Evolutionary conservation across 2,888 invertebrate species (phyloP).

Genomic region (Aleiodes leptofemur): DNA sequence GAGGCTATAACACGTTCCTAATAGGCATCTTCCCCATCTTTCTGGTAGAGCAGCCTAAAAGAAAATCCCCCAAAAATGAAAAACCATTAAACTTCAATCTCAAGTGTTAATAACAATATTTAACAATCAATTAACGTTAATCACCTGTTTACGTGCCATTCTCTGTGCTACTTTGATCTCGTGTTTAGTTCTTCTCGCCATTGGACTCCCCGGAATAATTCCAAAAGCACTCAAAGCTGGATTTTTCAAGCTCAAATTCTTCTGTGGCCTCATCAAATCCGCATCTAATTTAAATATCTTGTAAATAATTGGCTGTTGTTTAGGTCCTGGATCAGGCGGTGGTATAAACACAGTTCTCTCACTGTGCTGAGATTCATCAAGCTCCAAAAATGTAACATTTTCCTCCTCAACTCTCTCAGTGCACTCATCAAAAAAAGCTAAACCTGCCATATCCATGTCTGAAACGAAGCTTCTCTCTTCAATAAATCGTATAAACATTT

Average conservation of each 20-base stretch:
- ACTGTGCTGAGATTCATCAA: conserved; percentile 85
- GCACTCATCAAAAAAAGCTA: conserved; percentile 98
- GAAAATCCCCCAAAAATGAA: conserved; percentile 44
- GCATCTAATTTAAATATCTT: conserved; percentile 81
- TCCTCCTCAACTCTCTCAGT: conserved; percentile 84
- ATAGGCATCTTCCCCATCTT: conserved; percentile 93
- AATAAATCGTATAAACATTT: conserved; percentile 98
- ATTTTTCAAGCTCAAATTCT: conserved; percentile 69
- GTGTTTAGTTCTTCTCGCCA: conserved; percentile 95
- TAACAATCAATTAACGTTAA: conserved; percentile 26
- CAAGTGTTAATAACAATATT: conserved; percentile 8
- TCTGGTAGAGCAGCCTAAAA: conserved; percentile 82
- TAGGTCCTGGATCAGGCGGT: conserved; percentile 87
- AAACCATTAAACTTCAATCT: conserved; percentile 8
- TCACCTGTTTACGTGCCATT: conserved; percentile 79
- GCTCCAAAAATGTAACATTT: conserved; percentile 82
- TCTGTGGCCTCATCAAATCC: conserved; percentile 76
- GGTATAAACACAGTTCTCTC: conserved; percentile 96
- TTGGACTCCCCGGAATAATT: conserved; percentile 87
- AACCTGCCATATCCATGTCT: conserved; percentile 93
- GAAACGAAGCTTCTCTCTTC: conserved; percentile 99
- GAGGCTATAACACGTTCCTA: conserved; percentile 93
- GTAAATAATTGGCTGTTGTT: conserved; percentile 75
- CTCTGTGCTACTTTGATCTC: conserved; percentile 95
- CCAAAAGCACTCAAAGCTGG: conserved; percentile 70